Base-by-base conservation (phyloP, 2,113 vertebrate genomes). In the Corythaixoides concolor region DNA sequence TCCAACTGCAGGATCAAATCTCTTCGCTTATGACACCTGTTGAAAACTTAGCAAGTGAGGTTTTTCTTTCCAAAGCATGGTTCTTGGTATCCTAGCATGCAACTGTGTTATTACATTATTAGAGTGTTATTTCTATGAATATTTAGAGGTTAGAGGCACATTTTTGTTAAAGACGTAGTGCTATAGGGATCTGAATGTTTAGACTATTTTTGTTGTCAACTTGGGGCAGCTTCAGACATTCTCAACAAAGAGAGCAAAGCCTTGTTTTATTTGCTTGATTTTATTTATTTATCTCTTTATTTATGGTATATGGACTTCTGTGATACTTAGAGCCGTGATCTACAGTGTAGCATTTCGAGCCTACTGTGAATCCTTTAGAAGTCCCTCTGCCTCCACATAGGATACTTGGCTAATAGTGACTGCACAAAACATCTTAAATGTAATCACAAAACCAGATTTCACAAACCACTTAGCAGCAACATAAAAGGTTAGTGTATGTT, bases 361-460 rank as follows among this genome's bases (percentile, higher is more conserved):
- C 47, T 73, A 28, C 47, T 90, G 64, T 79, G 81, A 88, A 64
- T 70, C 81, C 21, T 90, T 90, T 33, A 79, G 76, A 83, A 63
- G 67, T 47, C 15, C 41, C 60, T 59, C 27, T 5, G 3, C 12
- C 41, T 50, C 21, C 3, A 0, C 6, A 1, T 52, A 63, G 33
- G 23, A 12, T 84, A 55, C 33, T 60, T 92, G 55, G 24, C 15
- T 75, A 77, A 69, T 45, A 74, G 13, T 45, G 45, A 41, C 63
- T 85, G 77, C 90, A 91, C 77, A 84, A 85, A 95, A 37, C 52
- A 58, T 88, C 84, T 82, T 84, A 59, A 95, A 79, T 23, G 15
- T 66, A 95, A 84, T 92, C 70, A 62, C 26, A 92, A 87, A 66
- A 74, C 28, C 62, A 55, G 52, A 64, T 88, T 89, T 64, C 84